Evolutionary conservation across 2,888 invertebrate genomes (phyloP).

Genomic region (Penaeus monodon): DNA sequence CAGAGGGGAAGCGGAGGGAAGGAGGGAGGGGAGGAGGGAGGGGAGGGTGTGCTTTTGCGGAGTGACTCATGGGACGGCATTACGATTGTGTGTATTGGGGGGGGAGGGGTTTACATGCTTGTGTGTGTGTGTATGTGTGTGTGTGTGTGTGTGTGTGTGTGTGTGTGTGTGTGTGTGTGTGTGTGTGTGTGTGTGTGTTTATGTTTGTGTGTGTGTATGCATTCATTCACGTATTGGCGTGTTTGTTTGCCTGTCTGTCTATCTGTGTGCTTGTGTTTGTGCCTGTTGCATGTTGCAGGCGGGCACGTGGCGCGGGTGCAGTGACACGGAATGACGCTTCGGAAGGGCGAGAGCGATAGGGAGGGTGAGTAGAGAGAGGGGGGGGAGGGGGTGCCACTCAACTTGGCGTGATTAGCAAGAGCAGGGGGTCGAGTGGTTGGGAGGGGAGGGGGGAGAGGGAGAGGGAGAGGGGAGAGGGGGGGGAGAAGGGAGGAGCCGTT

Average conservation of each 20-base stretch:
- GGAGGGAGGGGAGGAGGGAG: too few species aligned
- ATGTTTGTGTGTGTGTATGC: background rate
- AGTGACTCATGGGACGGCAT: background rate
- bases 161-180: background rate
- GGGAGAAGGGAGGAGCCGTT: background rate
- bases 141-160: background rate
- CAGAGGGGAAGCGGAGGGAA: too few species aligned
- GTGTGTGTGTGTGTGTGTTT: background rate
- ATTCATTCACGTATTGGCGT: too few species aligned
- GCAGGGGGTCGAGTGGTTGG: background rate
- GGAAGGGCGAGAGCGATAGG: background rate
- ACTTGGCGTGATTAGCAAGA: too few species aligned
- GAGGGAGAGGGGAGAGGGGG: background rate
- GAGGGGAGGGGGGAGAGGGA: background rate
- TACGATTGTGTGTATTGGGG: background rate
- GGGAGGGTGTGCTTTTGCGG: background rate
- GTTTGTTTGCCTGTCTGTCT: background rate
- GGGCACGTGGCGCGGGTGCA: background rate
- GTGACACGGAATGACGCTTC: background rate
- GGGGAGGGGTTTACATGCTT: too few species aligned
- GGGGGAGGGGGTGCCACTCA: background rate
- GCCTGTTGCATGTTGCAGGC: background rate
- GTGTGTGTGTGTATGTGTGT: background rate
- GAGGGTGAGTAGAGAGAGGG: background rate
- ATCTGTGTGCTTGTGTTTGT: background rate